Conservation (phyloP, 2,113 vertebrate species). For the Gallinago jamesoni region DNA sequence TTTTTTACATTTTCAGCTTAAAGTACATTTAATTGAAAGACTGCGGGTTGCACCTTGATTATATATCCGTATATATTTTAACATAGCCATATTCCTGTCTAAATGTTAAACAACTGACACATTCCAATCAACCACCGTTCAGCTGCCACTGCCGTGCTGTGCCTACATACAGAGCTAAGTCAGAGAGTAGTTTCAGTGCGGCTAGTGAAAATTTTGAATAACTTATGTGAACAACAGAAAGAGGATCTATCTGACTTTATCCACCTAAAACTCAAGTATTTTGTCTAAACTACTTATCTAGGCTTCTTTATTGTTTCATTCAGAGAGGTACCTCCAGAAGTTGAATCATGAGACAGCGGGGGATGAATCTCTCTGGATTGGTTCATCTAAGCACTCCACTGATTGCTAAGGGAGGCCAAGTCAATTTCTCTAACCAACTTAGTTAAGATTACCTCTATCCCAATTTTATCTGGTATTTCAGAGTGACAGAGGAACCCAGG, state of each 20-base stretch:
- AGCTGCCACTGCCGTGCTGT: neutral
- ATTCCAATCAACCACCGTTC: neutral
- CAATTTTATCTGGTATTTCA: neutral
- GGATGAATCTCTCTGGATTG: neutral
- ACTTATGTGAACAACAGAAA: neutral
- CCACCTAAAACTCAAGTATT: neutral
- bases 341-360: neutral
- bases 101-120: neutral
- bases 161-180: neutral
- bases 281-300: neutral
- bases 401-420: neutral
- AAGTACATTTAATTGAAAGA: neutral
- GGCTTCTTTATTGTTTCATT: neutral
- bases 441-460: neutral
- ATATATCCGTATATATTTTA: neutral
- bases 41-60: neutral
- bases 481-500: neutral
- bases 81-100: neutral
- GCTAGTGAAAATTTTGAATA: neutral
- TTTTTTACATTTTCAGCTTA: neutral
- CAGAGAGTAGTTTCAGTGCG: neutral
- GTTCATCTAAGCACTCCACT: neutral
- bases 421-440: neutral
- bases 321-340: neutral
- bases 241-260: neutral